Conservation (phyloP, 2,113 vertebrate species). For the Atlantisia rogersi region DNA sequence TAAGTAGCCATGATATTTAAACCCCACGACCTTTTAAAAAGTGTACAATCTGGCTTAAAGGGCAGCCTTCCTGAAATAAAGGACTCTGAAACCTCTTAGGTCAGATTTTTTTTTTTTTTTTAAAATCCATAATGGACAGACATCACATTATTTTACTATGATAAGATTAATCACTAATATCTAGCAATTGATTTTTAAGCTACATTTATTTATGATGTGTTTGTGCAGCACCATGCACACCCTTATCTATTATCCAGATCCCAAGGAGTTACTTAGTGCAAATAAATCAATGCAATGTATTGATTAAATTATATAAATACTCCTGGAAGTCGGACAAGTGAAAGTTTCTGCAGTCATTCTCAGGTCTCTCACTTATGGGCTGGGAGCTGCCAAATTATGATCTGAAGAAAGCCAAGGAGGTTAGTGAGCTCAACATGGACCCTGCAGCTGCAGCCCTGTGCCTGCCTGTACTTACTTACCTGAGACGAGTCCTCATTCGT, state of each 20-base stretch:
- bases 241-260: background rate
- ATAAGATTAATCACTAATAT: slow-evolving; percentile 23
- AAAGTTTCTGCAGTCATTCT: background rate
- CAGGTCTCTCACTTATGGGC: background rate
- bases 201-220: slow-evolving; percentile 37
- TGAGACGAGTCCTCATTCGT: accelerated
- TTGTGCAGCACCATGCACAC: background rate
- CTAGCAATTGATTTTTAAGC: slow-evolving; percentile 45
- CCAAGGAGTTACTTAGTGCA: slow-evolving; percentile 7
- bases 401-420: background rate
- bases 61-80: slow-evolving; percentile 53
- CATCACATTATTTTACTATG: slow-evolving; percentile 28
- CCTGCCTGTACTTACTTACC: background rate
- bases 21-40: slow-evolving; percentile 45
- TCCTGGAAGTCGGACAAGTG: background rate
- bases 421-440: background rate
- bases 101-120: background rate
- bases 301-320: slow-evolving; percentile 4
- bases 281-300: slow-evolving; percentile 36
- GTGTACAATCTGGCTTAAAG: slow-evolving; percentile 31
- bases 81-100: slow-evolving; percentile 11
- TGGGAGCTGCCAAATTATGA: background rate
- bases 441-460: background rate
- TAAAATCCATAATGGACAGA: slow-evolving; percentile 23
- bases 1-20: slow-evolving; percentile 43